Base-by-base conservation (phyloP, 2,888 invertebrate genomes). In the Podotricha telesiphe region DNA sequence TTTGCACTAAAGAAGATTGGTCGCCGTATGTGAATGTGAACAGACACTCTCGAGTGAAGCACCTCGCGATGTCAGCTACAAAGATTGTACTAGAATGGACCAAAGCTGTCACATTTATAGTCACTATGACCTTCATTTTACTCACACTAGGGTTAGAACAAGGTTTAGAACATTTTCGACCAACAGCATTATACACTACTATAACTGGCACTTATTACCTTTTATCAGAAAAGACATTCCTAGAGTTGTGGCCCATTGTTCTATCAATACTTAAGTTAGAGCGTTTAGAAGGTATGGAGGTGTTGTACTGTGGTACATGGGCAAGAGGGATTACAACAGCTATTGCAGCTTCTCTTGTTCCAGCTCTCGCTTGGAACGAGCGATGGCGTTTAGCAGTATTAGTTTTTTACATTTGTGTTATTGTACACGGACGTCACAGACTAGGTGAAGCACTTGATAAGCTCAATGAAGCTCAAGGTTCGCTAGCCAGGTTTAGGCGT, bases 31-130 rank as follows among this genome's bases (percentile, higher is more conserved):
- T 96, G 20, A 95, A 95, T 79, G 94, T 96, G 79, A 95, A 96
- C 0, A 94, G 95, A 50, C 95, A 95, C 81, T 95, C 95, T 28
- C 95, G 95, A 74, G 94, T 96, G 68, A 95, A 96, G 76, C 96
- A 96, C 83, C 94, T 96, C 66, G 96, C 96, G 40, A 96, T 96
- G 96, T 95, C 96, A 4, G 95, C 96, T 0, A 96, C 96, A 0
- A 96, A 96, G 85, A 95, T 96, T 68, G 96, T 96, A 10, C 90
- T 96, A 65, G 96, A 96, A 83, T 96, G 96, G 95, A 96, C 96
- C 17, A 96, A 96, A 86, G 96, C 96, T 0, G 95, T 96, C 59
- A 96, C 96, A 0, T 96, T 96, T 79, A 93, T 96, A 40, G 96
- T 96, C 42, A 96, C 96, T 0, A 94, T 96, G 48, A 96, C 96